Base-by-base conservation (phyloP, 2,888 invertebrate species). In the Graphium colonna region DNA sequence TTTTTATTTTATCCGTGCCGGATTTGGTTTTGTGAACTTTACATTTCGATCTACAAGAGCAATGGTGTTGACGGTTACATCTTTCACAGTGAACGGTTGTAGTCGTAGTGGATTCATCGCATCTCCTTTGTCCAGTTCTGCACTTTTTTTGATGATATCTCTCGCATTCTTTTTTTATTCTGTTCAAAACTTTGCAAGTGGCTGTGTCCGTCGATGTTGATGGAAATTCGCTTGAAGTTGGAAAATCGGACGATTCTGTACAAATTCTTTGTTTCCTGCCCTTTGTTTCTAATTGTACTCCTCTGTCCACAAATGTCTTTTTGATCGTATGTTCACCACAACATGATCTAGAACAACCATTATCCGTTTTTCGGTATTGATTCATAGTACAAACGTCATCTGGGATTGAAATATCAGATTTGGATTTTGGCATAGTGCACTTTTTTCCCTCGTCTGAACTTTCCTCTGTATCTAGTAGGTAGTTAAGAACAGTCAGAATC, bases 401-500 rank as follows among this genome's bases (percentile, higher is more conserved):
- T 9, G 44, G 40, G 21, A 3, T 21, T 5, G 21, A 21, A 21
- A 21, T 5, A 21, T 21, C 21, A 21, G 21, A 21, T 21, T 21
- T 21, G 21, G 21, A 21, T 21, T 21, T 21, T 21, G 5, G 2
- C 2, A 2, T 21, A 2, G 16, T 42, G 17, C 12, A 50, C 38
- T 48, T 51, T 51, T 48, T 53, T 43, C 4, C 58, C 5, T 21
- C 21, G 40, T 79, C 76, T 2, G 71, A 67, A 54, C 70, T 69
- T 1, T 84, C 87, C 39, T 85, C 87, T 8, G 88, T 89, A 56
- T 88, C 85, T 40, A 89, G 68, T 21, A 89, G 73, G 60, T 88
- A 86, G 53, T 81, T 84, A 10, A 89, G 65, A 28, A 86, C 73
- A 16, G 74, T 68, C 51, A 89, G 73, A 15, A 89, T 85, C 65